Conservation (phyloP, 2,888 invertebrate genomes). For the Lypha dubia region DNA sequence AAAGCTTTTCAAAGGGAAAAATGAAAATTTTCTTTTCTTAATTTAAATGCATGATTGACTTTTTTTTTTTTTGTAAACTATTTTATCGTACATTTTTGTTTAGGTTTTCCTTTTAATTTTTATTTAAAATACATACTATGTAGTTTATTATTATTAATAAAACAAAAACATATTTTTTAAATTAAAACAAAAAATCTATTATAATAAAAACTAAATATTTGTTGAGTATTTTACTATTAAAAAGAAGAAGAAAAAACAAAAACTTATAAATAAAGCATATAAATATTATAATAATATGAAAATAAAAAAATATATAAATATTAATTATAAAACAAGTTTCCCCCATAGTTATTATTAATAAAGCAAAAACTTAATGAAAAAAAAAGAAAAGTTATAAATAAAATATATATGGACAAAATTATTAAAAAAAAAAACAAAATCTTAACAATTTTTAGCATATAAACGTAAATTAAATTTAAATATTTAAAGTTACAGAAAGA, state of each 20-base stretch:
- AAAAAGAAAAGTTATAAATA: constrained; percentile 45
- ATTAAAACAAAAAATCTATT: constrained; percentile 69
- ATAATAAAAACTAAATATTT: constrained; percentile 78
- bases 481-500: constrained; percentile 72
- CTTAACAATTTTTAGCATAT: constrained; percentile 67
- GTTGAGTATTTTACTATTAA: constrained; percentile 82
- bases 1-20: constrained; percentile 27
- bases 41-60: constrained; percentile 50
- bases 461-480: constrained; percentile 73
- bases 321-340: constrained; percentile 71
- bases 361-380: constrained; percentile 56
- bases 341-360: constrained; percentile 75
- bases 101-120: constrained; percentile 51
- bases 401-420: constrained; percentile 52
- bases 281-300: constrained; percentile 74
- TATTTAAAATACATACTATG: constrained; percentile 59
- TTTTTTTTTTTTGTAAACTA: constrained; percentile 39
- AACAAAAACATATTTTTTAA: constrained; percentile 69
- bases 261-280: constrained; percentile 65
- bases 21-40: neutral
- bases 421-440: constrained; percentile 50
- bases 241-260: constrained; percentile 43
- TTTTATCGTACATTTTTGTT: constrained; percentile 42
- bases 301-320: constrained; percentile 39
- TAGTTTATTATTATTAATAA: constrained; percentile 65